A percentile compares a stretch with the other conserved stretches of the same genome.
Conservation (phyloP, 2,113 vertebrate species). For the Neofelis nebulosa region DNA sequence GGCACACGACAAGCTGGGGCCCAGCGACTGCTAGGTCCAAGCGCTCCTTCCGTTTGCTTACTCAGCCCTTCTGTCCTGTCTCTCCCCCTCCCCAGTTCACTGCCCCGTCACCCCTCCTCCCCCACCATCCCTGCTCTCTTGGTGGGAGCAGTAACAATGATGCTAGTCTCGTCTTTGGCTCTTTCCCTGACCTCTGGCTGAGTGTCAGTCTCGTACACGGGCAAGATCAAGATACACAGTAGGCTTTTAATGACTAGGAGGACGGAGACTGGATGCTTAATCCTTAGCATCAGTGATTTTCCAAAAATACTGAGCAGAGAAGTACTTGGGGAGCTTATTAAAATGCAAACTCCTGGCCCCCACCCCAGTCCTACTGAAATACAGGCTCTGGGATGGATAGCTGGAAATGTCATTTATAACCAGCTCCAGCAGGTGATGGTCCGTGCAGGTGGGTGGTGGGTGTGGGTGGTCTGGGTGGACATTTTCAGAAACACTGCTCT, state of each 20-base stretch:
- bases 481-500: neutral
- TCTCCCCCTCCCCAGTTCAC: neutral
- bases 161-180: neutral
- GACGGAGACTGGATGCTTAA: too few relatives aligned
- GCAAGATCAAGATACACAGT: neutral
- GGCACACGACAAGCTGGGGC: neutral
- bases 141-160: neutral
- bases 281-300: neutral
- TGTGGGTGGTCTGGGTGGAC: neutral
- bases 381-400: neutral
- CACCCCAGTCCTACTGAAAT: neutral
- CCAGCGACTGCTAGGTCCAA: neutral
- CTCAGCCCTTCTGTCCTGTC: neutral
- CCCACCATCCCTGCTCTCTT: neutral
- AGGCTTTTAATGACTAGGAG: neutral
- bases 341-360: neutral
- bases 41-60: neutral
- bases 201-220: neutral
- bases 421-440: neutral
- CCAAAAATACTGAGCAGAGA: neutral
- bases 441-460: too few relatives aligned
- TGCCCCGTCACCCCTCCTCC: neutral
- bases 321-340: neutral
- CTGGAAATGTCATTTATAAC: neutral
- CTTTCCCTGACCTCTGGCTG: neutral